Conservation (phyloP, 2,888 invertebrate species). For the Antheraea assamensis region DNA sequence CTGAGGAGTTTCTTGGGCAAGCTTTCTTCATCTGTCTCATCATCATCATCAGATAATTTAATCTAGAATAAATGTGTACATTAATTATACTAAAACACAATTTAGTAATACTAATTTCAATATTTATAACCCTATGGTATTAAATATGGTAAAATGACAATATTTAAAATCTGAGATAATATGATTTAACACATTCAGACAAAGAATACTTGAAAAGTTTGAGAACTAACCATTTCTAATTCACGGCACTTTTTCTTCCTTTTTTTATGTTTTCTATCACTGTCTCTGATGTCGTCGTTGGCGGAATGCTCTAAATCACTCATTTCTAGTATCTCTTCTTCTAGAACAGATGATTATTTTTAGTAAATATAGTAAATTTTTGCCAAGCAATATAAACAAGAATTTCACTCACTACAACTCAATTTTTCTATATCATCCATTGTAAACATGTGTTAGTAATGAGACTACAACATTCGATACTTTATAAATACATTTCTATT, state of each 20-base stretch:
- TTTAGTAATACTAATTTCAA: neutral
- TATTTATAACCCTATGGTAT: neutral
- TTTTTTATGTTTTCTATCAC: conserved; percentile 67
- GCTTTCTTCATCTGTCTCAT: conserved; percentile 74
- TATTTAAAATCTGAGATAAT: neutral
- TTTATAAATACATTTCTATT: neutral
- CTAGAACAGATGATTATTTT: conserved; percentile 39
- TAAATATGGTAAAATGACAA: neutral
- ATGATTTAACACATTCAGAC: neutral
- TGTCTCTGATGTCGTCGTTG: conserved; percentile 66
- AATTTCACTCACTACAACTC: conserved; percentile 68
- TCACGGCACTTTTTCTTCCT: conserved; percentile 71
- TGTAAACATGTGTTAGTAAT: neutral
- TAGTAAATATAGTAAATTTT: neutral
- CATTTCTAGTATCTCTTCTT: conserved; percentile 69
- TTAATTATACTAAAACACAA: neutral
- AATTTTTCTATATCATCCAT: conserved; percentile 73
- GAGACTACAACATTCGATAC: neutral
- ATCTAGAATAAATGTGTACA: conserved; percentile 44
- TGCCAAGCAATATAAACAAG: conserved; percentile 22
- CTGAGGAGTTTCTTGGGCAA: conserved; percentile 64
- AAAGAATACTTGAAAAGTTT: conserved; percentile 1
- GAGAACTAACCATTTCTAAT: conserved; percentile 65
- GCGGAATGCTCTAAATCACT: conserved; percentile 75
- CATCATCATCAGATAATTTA: conserved; percentile 73